Conservation (phyloP, 2,113 vertebrate genomes). For the Gobiocypris rarus region DNA sequence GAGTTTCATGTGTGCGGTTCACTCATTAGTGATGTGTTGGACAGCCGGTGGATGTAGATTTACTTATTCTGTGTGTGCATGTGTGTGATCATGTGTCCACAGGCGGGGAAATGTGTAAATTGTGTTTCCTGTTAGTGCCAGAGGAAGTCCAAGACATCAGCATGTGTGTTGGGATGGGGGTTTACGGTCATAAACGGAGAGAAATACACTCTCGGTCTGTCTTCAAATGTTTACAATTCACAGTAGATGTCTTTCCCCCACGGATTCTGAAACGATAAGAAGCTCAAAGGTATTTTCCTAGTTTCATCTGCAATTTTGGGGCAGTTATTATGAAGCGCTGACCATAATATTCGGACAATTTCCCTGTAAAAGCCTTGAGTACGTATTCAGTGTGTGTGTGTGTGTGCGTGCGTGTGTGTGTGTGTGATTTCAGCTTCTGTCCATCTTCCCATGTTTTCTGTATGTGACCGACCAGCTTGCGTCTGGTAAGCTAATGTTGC, state of each 20-base stretch:
- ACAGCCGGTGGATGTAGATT: conserved; percentile 43
- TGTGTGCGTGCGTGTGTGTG: conserved; percentile 19
- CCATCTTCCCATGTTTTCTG: conserved; percentile 31
- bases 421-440: conserved; percentile 29
- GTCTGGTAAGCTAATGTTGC: conserved; percentile 46
- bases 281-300: conserved; percentile 42
- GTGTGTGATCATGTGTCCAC: conserved; percentile 42
- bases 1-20: conserved; percentile 7
- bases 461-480: conserved; percentile 22
- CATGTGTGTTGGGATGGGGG: conserved; percentile 16
- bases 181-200: not conserved
- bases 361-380: conserved; percentile 56
- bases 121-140: conserved; percentile 39
- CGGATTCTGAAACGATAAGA: conserved; percentile 22
- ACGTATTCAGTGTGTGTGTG: conserved; percentile 26
- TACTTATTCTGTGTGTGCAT: conserved; percentile 45
- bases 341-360: conserved; percentile 52
- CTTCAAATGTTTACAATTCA: conserved; percentile 77
- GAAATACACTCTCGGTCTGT: conserved; percentile 51
- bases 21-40: conserved; percentile 36
- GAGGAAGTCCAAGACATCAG: conserved; percentile 17
- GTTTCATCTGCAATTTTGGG: conserved; percentile 40
- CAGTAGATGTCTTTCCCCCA: conserved; percentile 58
- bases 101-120: conserved; percentile 27
- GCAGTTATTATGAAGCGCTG: conserved; percentile 52